Base-by-base conservation (phyloP, 2,888 invertebrate species). In the Aleiodes testaceus region DNA sequence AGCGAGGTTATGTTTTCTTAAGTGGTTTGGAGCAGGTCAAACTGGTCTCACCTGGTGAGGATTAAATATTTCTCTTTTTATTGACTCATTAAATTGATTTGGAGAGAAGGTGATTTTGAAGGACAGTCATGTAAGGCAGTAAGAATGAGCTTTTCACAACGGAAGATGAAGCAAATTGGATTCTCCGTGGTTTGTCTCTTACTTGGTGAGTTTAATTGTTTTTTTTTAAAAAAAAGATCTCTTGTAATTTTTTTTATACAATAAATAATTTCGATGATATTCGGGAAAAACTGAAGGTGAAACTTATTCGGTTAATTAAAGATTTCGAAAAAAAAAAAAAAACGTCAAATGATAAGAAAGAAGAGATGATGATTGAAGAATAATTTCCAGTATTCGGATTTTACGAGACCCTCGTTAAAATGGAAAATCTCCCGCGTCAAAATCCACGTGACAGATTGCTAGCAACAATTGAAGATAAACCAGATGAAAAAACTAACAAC, bases 351-450 rank as follows among this genome's bases (percentile, higher is more conserved):
- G 36, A 36, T 0, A 49, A n/a, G 45, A 49, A 44, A 1, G 42
- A 22, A 42, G n/a, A 3, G 45, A 1, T 42, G 45, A 18, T 66
- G n/a, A 36, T 44, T 50, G 20, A n/a, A 1, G 12, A 16, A 36
- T 42, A 52, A 72, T 30, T 67, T 81, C 7, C 79, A 89, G 88
- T 88, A 72, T 77, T 89, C 72, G 86, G 88, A 47, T 85, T 89
- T 74, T 89, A 89, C 78, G 87, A 87, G 76, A 86, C 82, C 49
- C 81, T 88, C 70, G 85, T 85, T 12, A 85, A 80, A 73, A 85
- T 84, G 1, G 86, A 87, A 66, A 82, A 84, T 47, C 81, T 81
- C 44, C 79, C 78, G 68, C 79, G 42, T 80, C 81, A 42, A 64
- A 61, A 49, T 49, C 14, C n/a, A n/a, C 14, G 30, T 61, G 55